Conservation (phyloP, 1,140 invertebrate species). For the Teleogryllus occipitalis region DNA sequence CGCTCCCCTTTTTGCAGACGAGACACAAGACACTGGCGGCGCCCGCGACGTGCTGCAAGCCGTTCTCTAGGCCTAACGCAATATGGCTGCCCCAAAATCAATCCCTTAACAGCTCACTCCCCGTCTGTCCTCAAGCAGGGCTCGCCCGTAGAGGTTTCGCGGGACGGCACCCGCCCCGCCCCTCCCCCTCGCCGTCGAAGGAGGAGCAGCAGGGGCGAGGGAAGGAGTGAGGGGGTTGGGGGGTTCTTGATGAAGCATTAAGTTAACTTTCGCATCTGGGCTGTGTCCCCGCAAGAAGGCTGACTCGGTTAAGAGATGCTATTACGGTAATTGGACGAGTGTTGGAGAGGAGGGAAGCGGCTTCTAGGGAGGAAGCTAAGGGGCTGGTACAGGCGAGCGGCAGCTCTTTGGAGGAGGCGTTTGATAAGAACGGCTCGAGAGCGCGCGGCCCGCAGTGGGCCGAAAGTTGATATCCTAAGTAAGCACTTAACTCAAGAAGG, state of each 20-base stretch:
- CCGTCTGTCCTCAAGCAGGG: not conserved
- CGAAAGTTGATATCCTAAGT: too few species aligned
- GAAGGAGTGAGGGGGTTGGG: too few species aligned
- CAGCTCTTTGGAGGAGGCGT: too few species aligned
- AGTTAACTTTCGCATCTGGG: conserved; percentile 3
- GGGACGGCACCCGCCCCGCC: not conserved
- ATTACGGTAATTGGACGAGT: conserved; percentile 4
- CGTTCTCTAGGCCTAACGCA: not conserved
- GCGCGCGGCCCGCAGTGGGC: too few species aligned
- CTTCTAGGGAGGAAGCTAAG: not conserved
- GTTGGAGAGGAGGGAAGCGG: not conserved
- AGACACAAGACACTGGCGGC: too few species aligned
- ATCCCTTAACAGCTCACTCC: not conserved
- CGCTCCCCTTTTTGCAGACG: too few species aligned
- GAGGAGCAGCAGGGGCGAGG: too few species aligned
- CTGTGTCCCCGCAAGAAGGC: conserved; percentile 2
- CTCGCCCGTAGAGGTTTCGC: not conserved
- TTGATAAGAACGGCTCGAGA: too few species aligned
- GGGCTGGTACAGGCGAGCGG: too few species aligned
- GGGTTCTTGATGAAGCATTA: conserved; percentile 4
- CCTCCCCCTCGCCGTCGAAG: too few species aligned
- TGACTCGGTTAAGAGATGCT: not conserved
- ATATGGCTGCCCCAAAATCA: conserved; percentile 3
- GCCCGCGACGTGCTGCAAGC: not conserved
- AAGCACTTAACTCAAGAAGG: too few species aligned